These are phyloP conservation scores for Ectropis crepuscularia DNA, from an alignment of 2,888 invertebrate species.

Conservation along the genomic window DNA sequence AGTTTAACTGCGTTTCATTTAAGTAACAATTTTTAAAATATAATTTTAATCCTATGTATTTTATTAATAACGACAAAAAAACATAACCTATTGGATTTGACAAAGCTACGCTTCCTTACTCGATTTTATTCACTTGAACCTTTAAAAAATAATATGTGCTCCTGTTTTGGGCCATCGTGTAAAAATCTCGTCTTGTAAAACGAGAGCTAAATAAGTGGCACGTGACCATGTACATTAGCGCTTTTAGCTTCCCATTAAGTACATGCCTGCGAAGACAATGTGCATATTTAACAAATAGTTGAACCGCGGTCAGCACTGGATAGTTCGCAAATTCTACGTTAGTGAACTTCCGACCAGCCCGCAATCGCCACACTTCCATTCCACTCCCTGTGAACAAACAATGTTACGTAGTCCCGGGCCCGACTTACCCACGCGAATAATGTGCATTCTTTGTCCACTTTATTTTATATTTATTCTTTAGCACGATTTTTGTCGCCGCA, in stretches of 20 bases:
- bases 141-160: too few species aligned
- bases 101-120: too few species aligned
- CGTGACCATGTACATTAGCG: conserved; percentile 40
- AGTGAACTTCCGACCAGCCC: conserved; percentile 55
- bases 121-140: too few species aligned
- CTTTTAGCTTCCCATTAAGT: conserved; percentile 46
- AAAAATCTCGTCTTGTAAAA: conserved; percentile 10
- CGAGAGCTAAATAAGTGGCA: conserved; percentile 38
- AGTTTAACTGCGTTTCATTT: too few species aligned
- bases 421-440: conserved; percentile 47
- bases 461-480: conserved; percentile 46
- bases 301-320: conserved; percentile 55
- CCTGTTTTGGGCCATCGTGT: too few species aligned
- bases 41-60: too few species aligned
- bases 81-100: too few species aligned
- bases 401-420: conserved; percentile 44
- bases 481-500: conserved; percentile 37
- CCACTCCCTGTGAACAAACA: conserved; percentile 48
- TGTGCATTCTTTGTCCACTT: conserved; percentile 52
- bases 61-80: too few species aligned
- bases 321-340: conserved; percentile 62
- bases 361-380: conserved; percentile 46
- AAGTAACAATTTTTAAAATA: too few species aligned
- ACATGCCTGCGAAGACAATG: conserved; percentile 50
- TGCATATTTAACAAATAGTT: conserved; percentile 61